phyloP scores from a whole-genome alignment of 2,113 vertebrate genomes.

The Machaerirhynchus nigripectus region DNA sequence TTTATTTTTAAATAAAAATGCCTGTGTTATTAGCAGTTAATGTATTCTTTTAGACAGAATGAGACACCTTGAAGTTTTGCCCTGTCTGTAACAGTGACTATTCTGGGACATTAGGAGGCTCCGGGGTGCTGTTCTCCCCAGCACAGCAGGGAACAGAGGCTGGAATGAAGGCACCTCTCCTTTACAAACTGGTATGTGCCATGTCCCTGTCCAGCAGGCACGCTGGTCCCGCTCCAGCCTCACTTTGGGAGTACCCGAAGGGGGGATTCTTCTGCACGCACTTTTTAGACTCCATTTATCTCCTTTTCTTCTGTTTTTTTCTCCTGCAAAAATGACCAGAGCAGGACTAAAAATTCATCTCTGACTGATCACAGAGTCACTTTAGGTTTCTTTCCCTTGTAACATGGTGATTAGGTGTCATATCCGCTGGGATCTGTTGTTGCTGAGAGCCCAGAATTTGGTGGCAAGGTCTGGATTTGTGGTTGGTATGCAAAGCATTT shows the following conservation, averaged over 20 bases:
- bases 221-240: background rate
- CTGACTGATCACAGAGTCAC: background rate
- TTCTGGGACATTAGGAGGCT: background rate
- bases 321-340: background rate
- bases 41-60: background rate
- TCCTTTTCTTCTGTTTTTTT: background rate
- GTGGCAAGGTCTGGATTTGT: background rate
- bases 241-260: fast-evolving
- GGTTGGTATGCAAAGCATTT: background rate
- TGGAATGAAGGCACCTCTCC: background rate
- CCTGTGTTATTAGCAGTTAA: background rate
- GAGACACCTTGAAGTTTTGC: background rate
- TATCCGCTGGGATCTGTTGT: background rate
- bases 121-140: background rate
- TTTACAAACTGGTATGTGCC: fast-evolving
- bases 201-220: fast-evolving
- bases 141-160: background rate
- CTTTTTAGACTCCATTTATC: background rate
- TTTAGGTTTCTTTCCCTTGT: background rate
- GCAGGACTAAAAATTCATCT: background rate
- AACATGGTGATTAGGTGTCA: background rate
- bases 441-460: background rate
- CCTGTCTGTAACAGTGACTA: background rate
- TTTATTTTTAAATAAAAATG: background rate
- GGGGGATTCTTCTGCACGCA: background rate